phyloP scores from a whole-genome alignment of 1,140 invertebrate genomes.

The Melipona quadrifasciata region DNA sequence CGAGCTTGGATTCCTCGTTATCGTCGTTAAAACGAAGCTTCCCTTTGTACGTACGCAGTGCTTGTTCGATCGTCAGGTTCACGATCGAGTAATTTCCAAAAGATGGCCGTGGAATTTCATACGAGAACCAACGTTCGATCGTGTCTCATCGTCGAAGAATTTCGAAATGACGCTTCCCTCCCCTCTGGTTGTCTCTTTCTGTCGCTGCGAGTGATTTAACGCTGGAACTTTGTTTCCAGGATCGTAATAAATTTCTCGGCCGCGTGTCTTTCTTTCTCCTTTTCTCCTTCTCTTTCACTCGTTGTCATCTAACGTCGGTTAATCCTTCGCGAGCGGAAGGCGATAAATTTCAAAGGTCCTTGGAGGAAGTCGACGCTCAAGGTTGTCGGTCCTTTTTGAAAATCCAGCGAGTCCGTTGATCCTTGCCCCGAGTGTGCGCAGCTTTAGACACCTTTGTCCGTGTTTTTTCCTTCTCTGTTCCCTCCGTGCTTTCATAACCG shows the following conservation, averaged over 20 bases:
- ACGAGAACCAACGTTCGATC: not conserved
- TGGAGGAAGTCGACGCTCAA: not conserved
- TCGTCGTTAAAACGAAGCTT: not conserved
- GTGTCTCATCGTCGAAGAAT: not conserved
- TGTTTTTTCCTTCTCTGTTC: not conserved
- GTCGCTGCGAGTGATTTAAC: slow-evolving; percentile 6
- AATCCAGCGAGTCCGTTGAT: slow-evolving; percentile 18
- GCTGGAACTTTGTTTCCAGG: slow-evolving; percentile 12
- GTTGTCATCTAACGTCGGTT: slow-evolving; percentile 24
- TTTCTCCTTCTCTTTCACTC: not conserved
- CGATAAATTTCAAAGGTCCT: slow-evolving; percentile 38
- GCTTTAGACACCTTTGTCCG: not conserved
- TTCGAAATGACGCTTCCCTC: not conserved
- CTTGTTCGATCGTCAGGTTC: not conserved
- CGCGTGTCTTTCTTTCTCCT: not conserved
- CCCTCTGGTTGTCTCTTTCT: not conserved
- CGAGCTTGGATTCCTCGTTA: slow-evolving; percentile 29
- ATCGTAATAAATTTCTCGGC: slow-evolving; percentile 34
- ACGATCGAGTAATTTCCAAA: not conserved
- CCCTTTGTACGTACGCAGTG: not conserved
- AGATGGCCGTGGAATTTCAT: not conserved
- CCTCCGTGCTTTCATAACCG: not conserved
- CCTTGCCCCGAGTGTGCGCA: not conserved
- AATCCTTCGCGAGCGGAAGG: slow-evolving; percentile 13
- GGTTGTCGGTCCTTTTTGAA: slow-evolving; percentile 33